Conservation (phyloP, 2,888 invertebrate species). For the Melieria omissa region DNA sequence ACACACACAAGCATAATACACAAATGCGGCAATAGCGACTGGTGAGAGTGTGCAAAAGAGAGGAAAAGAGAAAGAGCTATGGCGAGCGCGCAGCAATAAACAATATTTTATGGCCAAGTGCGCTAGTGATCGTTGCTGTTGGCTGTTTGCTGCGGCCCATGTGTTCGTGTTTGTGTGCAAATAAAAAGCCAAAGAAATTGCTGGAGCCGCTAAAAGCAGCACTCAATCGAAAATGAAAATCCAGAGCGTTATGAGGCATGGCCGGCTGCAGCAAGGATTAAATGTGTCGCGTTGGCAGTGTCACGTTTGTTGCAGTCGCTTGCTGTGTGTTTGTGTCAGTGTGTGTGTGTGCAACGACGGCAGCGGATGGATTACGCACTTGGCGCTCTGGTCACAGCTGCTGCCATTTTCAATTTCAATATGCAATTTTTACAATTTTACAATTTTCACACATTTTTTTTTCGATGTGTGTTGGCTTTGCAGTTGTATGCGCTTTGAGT, state of each 20-base stretch:
- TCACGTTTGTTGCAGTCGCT: too few species aligned
- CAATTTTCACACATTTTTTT: constrained; percentile 13
- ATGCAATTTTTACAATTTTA: constrained; percentile 36
- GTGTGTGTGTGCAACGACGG: not conserved
- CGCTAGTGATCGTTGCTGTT: not conserved
- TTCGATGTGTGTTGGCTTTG: not conserved
- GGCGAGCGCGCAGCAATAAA: constrained; percentile 37
- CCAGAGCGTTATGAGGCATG: constrained; percentile 36
- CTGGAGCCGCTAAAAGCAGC: constrained; percentile 11
- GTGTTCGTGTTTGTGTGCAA: constrained; percentile 3
- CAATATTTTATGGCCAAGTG: constrained; percentile 44
- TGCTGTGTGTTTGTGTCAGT: constrained; percentile 12
- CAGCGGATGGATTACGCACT: not conserved
- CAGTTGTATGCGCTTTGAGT: not conserved
- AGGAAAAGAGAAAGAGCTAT: too few species aligned
- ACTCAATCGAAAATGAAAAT: constrained; percentile 46
- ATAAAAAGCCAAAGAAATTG: constrained; percentile 5
- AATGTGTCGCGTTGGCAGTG: constrained; percentile 34
- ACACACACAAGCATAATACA: too few species aligned
- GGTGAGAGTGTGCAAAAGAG: too few species aligned
- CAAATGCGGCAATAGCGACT: too few species aligned
- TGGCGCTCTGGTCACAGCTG: constrained; percentile 34
- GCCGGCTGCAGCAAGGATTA: constrained; percentile 31
- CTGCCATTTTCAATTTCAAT: constrained; percentile 43
- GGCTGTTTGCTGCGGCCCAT: not conserved